Evolutionary conservation across 2,797 vertebrate genomes (phyloP).

Genomic region (Muraenolepis orangiensis): DNA sequence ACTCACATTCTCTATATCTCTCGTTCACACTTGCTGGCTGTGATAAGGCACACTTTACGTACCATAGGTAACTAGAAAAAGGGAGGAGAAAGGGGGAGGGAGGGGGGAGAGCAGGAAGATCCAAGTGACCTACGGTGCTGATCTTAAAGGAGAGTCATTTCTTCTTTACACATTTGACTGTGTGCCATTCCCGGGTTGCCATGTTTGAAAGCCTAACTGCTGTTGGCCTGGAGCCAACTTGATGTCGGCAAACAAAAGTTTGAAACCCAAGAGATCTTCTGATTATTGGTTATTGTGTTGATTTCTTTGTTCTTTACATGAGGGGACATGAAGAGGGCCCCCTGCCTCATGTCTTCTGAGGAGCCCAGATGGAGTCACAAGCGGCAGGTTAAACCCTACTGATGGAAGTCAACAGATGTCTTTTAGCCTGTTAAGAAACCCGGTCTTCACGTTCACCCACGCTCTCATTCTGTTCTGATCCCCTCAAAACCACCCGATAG

Average conservation of each 20-base stretch:
- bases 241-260: conserved; percentile 45
- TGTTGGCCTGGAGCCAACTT: conserved; percentile 29
- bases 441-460: background rate
- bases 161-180: conserved; percentile 34
- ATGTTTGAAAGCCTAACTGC: conserved; percentile 25
- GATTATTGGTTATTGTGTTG: background rate
- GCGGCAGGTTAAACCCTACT: background rate
- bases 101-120: conserved; percentile 22
- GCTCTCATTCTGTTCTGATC: background rate
- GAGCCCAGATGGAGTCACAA: background rate
- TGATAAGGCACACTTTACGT: conserved; percentile 45
- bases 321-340: background rate
- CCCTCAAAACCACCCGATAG: background rate
- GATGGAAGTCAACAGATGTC: background rate
- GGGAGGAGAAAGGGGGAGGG: too few species aligned
- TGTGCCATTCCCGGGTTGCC: conserved; percentile 28
- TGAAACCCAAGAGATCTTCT: background rate
- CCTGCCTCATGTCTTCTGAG: background rate
- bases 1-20: background rate
- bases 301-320: background rate
- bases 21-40: conserved; percentile 22
- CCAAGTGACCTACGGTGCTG: conserved; percentile 48
- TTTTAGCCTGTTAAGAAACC: background rate
- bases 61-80: conserved; percentile 49
- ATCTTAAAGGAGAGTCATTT: conserved; percentile 27